phyloP scores from a whole-genome alignment of 1,140 invertebrate species.

The Drosophila bocki region DNA sequence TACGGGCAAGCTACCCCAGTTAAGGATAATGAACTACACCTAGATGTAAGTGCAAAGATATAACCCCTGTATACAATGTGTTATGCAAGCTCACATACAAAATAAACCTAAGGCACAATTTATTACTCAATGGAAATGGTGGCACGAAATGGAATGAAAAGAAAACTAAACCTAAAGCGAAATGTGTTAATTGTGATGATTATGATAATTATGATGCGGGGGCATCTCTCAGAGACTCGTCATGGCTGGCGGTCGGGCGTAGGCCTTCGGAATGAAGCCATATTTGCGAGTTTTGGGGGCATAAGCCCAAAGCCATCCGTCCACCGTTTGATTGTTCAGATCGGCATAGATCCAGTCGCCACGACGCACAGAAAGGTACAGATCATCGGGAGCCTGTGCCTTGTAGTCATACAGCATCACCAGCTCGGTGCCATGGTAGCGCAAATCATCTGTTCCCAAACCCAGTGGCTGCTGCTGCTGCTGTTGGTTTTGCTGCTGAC shows the following conservation, averaged over 20 bases:
- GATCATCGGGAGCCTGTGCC: conserved; percentile 96
- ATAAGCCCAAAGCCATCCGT: conserved; percentile 98
- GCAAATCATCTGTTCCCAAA: conserved; percentile 87
- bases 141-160: neutral
- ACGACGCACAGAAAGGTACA: conserved; percentile 94
- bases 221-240: conserved; percentile 88
- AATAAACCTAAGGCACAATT: conserved; percentile 53
- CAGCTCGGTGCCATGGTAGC: conserved; percentile 94
- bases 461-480: conserved; percentile 77
- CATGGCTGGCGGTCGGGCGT: conserved; percentile 96
- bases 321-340: conserved; percentile 95
- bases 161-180: neutral
- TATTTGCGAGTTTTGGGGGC: conserved; percentile 96
- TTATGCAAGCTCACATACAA: conserved; percentile 52
- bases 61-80: conserved; percentile 27
- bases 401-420: conserved; percentile 98
- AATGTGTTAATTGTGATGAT: neutral
- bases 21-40: conserved; percentile 19
- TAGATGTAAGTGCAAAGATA: conserved; percentile 34
- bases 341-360: conserved; percentile 98
- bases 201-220: neutral
- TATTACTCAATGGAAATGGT: conserved; percentile 29
- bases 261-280: conserved; percentile 97
- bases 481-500: conserved; percentile 32
- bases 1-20: conserved; percentile 26